These are phyloP conservation scores for Tursiops truncatus DNA, from an alignment of 2,113 vertebrate species.

Conservation along the genomic window DNA sequence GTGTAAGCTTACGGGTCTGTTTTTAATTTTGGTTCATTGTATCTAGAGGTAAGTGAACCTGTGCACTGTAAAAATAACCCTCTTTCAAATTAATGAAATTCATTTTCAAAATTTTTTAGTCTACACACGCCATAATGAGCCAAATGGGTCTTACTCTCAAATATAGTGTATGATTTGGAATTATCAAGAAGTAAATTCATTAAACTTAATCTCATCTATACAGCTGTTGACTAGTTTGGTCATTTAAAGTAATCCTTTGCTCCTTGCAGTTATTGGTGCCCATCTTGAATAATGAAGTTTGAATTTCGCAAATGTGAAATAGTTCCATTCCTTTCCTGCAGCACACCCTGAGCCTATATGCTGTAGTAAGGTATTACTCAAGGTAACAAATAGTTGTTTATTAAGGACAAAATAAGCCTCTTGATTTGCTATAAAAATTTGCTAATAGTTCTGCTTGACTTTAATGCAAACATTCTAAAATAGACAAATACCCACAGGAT, in stretches of 20 bases:
- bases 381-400: neutral
- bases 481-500: neutral
- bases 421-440: neutral
- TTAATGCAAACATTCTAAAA: neutral
- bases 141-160: neutral
- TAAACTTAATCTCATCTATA: neutral
- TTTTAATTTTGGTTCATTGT: neutral
- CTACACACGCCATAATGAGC: neutral
- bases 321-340: neutral
- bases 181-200: neutral
- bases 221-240: neutral
- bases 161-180: neutral
- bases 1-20: neutral
- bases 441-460: neutral
- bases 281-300: neutral
- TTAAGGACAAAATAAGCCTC: neutral
- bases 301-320: neutral
- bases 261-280: constrained; percentile 13
- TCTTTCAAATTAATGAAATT: neutral
- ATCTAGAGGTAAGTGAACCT: neutral
- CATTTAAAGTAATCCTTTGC: constrained; percentile 16
- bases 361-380: neutral
- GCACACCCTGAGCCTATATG: neutral
- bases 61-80: neutral
- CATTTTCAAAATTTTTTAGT: neutral